phyloP scores from a whole-genome alignment of 2,113 vertebrate genomes.

The Callionymus lyra region DNA sequence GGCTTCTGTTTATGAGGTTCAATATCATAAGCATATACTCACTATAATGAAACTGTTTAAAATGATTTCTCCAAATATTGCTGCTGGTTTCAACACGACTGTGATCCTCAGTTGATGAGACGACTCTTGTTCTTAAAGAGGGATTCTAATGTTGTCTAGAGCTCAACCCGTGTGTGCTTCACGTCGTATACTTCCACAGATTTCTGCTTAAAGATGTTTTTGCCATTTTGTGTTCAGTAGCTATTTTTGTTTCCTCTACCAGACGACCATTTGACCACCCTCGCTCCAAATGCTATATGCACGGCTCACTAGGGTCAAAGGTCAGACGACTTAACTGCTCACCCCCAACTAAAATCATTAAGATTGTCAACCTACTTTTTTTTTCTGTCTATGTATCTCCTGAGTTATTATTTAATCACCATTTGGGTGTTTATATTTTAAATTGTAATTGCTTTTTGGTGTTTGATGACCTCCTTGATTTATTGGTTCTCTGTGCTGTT shows the following conservation, averaged over 20 bases:
- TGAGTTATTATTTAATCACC: too few relatives aligned
- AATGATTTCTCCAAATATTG: too few relatives aligned
- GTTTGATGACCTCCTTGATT: too few relatives aligned
- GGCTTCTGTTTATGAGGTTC: too few relatives aligned
- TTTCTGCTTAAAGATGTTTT: constrained; percentile 27
- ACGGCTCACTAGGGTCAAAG: constrained; percentile 38
- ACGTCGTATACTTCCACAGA: constrained; percentile 30
- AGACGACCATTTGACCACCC: constrained; percentile 43
- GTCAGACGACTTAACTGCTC: constrained; percentile 40
- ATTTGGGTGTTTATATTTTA: too few relatives aligned
- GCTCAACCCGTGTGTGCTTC: constrained; percentile 43
- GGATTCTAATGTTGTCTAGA: constrained; percentile 35
- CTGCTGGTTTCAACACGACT: too few relatives aligned
- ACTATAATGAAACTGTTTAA: too few relatives aligned
- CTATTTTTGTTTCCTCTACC: constrained; percentile 24
- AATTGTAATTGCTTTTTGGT: too few relatives aligned
- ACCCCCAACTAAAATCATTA: constrained; percentile 27
- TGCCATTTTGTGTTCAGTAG: constrained; percentile 22
- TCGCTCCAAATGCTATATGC: constrained; percentile 32
- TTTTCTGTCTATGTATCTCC: constrained; percentile 11
- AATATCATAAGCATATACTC: too few relatives aligned
- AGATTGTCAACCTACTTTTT: constrained; percentile 14
- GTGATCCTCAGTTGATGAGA: background rate
- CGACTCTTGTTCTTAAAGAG: constrained; percentile 45
- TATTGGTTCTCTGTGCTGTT: constrained; percentile 2